These are phyloP conservation scores for Prietella phreatophila DNA, from an alignment of 2,113 vertebrate species.

Conservation along the genomic window DNA sequence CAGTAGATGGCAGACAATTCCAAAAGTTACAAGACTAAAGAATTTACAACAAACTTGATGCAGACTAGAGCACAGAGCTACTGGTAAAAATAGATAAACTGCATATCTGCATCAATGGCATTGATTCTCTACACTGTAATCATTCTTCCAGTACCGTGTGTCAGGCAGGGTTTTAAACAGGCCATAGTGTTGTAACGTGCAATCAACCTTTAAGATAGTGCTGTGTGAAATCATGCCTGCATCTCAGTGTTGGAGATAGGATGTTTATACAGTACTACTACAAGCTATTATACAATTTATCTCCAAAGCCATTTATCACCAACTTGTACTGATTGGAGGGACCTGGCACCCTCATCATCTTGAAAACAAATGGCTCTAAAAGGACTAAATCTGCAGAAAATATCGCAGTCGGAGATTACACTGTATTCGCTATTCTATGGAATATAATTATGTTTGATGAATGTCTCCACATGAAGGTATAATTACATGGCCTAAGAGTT, in stretches of 20 bases:
- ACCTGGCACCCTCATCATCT: constrained; percentile 56
- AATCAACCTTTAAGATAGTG: constrained; percentile 50
- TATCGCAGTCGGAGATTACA: constrained; percentile 52
- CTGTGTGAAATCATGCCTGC: constrained; percentile 37
- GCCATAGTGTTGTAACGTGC: constrained; percentile 24
- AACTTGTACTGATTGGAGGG: constrained; percentile 51
- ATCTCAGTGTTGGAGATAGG: constrained; percentile 42
- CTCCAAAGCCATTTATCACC: constrained; percentile 55
- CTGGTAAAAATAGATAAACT: constrained; percentile 40
- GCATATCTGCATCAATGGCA: constrained; percentile 41
- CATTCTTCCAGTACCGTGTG: constrained; percentile 33
- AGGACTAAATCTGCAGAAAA: constrained; percentile 54
- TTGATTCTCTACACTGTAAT: constrained; percentile 48
- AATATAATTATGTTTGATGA: constrained; percentile 60
- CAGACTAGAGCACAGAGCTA: constrained; percentile 15
- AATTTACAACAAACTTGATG: constrained; percentile 6
- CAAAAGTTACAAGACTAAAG: constrained; percentile 11
- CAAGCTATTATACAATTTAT: constrained; percentile 55
- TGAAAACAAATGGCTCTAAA: constrained; percentile 55
- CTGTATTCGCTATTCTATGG: constrained; percentile 46
- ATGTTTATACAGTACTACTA: constrained; percentile 43
- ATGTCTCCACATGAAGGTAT: constrained; percentile 54
- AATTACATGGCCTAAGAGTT: constrained; percentile 39
- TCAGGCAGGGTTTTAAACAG: constrained; percentile 48
- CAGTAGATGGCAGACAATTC: not conserved